A percentile compares a stretch with the other conserved stretches of the same genome.
Evolutionary conservation across 2,113 vertebrate species (phyloP).

Genomic region (Colossoma macropomum): DNA sequence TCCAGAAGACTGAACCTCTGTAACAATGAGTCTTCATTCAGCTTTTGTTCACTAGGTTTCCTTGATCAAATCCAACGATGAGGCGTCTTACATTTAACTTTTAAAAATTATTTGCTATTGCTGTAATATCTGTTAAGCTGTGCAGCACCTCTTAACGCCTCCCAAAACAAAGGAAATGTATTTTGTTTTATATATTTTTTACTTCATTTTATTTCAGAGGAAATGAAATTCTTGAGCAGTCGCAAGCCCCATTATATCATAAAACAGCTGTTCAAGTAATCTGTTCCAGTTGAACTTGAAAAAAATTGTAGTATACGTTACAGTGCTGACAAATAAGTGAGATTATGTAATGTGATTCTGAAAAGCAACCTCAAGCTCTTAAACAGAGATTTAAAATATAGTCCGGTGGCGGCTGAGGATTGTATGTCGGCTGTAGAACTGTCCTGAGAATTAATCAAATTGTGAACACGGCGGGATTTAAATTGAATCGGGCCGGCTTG

Average conservation of each 20-base stretch:
- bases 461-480: conserved; percentile 44
- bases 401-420: conserved; percentile 30
- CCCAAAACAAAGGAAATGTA: not conserved
- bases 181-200: not conserved
- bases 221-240: too few species aligned
- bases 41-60: not conserved
- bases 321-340: not conserved
- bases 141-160: too few species aligned
- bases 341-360: not conserved
- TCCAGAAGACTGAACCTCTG: not conserved
- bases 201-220: not conserved
- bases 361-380: not conserved
- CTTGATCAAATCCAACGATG: too few species aligned
- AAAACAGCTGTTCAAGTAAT: not conserved
- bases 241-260: not conserved
- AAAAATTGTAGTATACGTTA: not conserved
- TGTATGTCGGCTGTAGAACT: conserved; percentile 29
- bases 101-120: not conserved
- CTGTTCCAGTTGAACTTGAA: not conserved
- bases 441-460: conserved; percentile 52
- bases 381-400: conserved; percentile 39
- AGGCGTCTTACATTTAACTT: not conserved
- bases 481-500: conserved; percentile 47
- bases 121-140: not conserved
- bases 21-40: not conserved